Conservation (phyloP, 2,888 invertebrate genomes). For the Anthophora plumipes region DNA sequence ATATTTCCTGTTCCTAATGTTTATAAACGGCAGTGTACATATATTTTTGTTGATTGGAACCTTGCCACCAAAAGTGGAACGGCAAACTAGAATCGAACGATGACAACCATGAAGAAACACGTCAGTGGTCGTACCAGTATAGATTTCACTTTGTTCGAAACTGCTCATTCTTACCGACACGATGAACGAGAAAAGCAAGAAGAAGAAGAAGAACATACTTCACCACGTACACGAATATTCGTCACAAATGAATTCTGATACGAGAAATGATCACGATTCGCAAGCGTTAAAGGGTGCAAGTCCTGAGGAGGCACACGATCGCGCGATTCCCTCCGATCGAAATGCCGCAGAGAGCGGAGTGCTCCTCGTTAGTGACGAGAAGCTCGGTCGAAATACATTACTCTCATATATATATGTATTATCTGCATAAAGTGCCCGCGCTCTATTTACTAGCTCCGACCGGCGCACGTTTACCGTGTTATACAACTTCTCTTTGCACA, state of each 20-base stretch:
- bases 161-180: no score
- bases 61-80: no score
- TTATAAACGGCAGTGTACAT: no score
- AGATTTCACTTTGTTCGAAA: background rate
- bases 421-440: slow-evolving; percentile 69
- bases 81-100: no score
- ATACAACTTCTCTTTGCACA: slow-evolving; percentile 78
- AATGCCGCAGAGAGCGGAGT: slow-evolving; percentile 38
- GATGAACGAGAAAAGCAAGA: background rate
- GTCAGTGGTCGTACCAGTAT: no score
- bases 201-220: background rate
- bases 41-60: no score
- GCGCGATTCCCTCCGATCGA: slow-evolving; percentile 21
- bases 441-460: slow-evolving; percentile 69
- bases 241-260: background rate
- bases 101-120: no score
- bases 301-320: slow-evolving; percentile 12
- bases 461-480: slow-evolving; percentile 76
- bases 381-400: slow-evolving; percentile 25
- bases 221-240: background rate
- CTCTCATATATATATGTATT: slow-evolving; percentile 29
- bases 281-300: background rate
- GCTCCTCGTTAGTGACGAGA: slow-evolving; percentile 53
- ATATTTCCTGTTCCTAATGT: no score
- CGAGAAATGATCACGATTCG: slow-evolving; percentile 1